Evolutionary conservation across 2,888 invertebrate species (phyloP), one percentile per base, ranked within the genome.

Genomic region (Cerceris ruficornis): DNA sequence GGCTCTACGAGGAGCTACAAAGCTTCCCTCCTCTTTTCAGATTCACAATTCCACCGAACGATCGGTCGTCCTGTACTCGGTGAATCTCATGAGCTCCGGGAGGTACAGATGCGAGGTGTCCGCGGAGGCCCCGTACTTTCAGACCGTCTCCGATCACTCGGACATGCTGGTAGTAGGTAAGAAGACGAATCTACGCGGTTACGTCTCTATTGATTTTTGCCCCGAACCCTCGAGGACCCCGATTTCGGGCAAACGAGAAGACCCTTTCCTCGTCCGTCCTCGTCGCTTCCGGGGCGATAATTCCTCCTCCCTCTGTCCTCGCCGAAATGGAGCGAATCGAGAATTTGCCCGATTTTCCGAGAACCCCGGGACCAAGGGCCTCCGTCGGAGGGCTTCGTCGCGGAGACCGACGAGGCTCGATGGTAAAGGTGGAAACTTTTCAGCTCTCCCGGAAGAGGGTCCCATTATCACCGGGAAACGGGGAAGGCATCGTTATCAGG

Each of bases 381-480:
- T 28, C 28, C 28, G 28, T 1, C 4, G 28, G 28, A 28, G 4
- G 4, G 2, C 28, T 4, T 28, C 28, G 28, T 28, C 28, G 28
- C 28, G 28, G 4, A 28, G 28, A 28, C 28, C 28, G 28, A 28
- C 28, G 28, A 28, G 1, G 1, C 28, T 28, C 28, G 28, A 11
- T 46, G 9, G 46, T 46, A 8, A 11, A 11, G 11, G 9, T 46
- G 46, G 46, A 11, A 46, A 13, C n/a, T 62, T 80, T 79, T 69
- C 94, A 97, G 97, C 96, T 57, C 93, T 97, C 81, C 97, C 97
- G 41, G 95, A 96, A 87, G 95, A 95, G 88, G 97, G 96, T 46
- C 97, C 97, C n/a, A 94, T 95, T 88, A 97, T 97, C 92, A 94
- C 95, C 8, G 97, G 97, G 52, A 82, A 86, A 75, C 59, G 86